Conservation (phyloP, 2,113 vertebrate genomes). For the Aepyceros melampus region DNA sequence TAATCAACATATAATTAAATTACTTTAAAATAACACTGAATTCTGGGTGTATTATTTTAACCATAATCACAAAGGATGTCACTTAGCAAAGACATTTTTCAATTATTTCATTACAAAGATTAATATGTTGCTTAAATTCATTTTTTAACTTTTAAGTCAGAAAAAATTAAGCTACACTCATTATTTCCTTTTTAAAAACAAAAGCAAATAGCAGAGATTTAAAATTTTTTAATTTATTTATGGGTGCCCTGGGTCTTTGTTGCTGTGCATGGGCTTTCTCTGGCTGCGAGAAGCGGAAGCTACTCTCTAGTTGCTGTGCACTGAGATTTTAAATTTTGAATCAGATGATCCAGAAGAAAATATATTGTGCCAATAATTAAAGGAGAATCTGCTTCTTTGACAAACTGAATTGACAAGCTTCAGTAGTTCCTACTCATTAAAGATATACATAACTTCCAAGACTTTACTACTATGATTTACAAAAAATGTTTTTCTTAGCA, state of each 20-base stretch:
- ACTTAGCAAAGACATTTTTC: not conserved
- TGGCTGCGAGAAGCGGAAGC: not conserved
- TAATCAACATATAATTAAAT: not conserved
- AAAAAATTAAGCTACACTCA: not conserved
- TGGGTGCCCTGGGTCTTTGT: not conserved
- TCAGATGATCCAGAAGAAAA: not conserved
- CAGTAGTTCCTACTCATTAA: not conserved
- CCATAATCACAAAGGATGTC: not conserved
- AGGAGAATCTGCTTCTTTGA: not conserved
- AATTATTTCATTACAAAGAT: not conserved
- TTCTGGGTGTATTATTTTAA: not conserved
- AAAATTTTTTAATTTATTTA: not conserved
- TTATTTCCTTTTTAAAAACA: not conserved
- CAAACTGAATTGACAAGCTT: not conserved
- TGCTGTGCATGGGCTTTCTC: not conserved
- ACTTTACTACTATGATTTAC: not conserved
- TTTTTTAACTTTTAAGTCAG: not conserved
- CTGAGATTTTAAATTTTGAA: not conserved
- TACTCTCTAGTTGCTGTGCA: not conserved
- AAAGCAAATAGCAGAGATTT: not conserved
- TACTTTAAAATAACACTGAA: not conserved
- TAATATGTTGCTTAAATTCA: not conserved
- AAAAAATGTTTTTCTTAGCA: not conserved
- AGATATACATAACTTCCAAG: not conserved
- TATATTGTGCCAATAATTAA: not conserved